Conservation (phyloP, 1,140 invertebrate species). For the Megalopta genalis region DNA sequence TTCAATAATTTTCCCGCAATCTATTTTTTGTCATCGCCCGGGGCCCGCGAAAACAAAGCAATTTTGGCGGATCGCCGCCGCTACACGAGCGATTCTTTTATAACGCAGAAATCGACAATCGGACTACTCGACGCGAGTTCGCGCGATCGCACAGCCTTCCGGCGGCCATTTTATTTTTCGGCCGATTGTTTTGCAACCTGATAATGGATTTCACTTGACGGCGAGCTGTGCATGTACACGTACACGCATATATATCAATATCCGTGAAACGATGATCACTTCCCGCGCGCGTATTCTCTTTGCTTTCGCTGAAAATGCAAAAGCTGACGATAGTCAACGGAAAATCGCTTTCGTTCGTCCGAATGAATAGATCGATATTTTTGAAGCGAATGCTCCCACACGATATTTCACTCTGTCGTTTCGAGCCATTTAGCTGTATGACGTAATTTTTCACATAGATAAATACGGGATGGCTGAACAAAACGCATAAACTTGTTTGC, state of each 20-base stretch:
- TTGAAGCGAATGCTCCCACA: neutral
- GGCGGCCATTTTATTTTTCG: neutral
- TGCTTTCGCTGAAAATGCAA: neutral
- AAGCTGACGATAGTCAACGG: too few species aligned
- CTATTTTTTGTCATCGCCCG: neutral
- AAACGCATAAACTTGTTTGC: too few species aligned
- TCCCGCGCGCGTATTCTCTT: neutral
- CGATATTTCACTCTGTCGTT: neutral
- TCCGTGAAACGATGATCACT: neutral
- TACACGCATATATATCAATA: neutral
- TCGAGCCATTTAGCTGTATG: neutral
- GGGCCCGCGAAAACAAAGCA: neutral
- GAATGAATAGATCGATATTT: neutral
- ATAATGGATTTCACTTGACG: neutral
- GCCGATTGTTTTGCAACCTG: neutral
- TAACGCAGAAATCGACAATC: neutral
- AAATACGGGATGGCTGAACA: too few species aligned
- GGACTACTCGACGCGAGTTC: neutral
- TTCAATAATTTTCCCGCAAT: conserved; percentile 1
- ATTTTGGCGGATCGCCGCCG: neutral
- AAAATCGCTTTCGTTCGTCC: neutral
- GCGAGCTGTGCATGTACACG: too few species aligned
- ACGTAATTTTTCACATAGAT: too few species aligned
- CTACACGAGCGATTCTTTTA: neutral
- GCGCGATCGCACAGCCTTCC: neutral